These are phyloP conservation scores for Rutilus rutilus DNA, from an alignment of 2,113 vertebrate species.

Conservation along the genomic window DNA sequence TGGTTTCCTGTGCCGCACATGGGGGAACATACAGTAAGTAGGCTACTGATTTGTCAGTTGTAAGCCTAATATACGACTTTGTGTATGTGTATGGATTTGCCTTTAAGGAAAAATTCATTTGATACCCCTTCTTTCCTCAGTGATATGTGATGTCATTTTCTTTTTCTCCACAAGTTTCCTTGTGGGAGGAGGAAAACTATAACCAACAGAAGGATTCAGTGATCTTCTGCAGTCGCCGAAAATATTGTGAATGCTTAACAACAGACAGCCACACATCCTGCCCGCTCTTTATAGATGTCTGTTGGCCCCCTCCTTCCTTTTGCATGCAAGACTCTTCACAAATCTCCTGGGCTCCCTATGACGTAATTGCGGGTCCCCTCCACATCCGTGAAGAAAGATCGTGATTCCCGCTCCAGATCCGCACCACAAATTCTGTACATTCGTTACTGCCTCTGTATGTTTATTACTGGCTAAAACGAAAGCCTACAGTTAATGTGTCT, in stretches of 20 bases:
- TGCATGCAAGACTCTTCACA: not conserved
- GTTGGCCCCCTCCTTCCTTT: not conserved
- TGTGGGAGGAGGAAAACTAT: not conserved
- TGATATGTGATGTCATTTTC: conserved; percentile 10
- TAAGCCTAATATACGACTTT: not conserved
- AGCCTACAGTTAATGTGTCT: conserved; percentile 37
- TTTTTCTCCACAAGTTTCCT: not conserved
- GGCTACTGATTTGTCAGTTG: not conserved
- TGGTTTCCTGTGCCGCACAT: not conserved
- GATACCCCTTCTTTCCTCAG: not conserved
- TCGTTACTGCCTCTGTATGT: conserved; percentile 53
- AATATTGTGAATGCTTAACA: not conserved
- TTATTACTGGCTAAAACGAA: conserved; percentile 44
- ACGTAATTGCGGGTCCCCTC: conserved; percentile 61
- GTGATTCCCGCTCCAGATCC: conserved; percentile 56
- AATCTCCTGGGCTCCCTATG: conserved; percentile 42
- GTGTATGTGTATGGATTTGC: not conserved
- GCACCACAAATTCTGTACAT: conserved; percentile 43
- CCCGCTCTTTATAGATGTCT: not conserved
- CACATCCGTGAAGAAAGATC: conserved; percentile 14
- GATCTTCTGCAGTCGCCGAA: not conserved
- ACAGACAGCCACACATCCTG: not conserved
- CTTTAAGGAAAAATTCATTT: not conserved
- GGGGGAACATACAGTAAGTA: not conserved
- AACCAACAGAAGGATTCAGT: not conserved